Base-by-base conservation (phyloP, 1,140 invertebrate species). In the Yoshiicerus persimilis region DNA sequence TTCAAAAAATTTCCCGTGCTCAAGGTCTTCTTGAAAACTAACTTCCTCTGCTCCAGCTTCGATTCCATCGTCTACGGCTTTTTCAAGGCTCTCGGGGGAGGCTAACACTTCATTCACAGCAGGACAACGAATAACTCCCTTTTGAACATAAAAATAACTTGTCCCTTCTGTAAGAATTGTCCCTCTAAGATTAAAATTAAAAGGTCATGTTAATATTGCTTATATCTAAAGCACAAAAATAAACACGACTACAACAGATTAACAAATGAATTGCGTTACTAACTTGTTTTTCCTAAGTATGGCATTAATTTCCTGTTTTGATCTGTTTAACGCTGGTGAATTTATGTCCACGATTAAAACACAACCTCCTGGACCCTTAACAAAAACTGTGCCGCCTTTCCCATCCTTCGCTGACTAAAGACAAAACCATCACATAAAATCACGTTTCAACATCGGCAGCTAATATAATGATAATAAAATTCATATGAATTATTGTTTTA, bases 41-140 rank as follows among this genome's bases (percentile, higher is more conserved):
- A 90, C 90, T 23, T 90, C 90, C 39, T 85, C 70, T 11, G 88
- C 90, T 20, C 84, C 88, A 27, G 47, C 88, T 87, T 90, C 88
- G 80, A 90, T 90, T 11, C 88, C 90, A 41, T 89, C 32, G 30
- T 66, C 83, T 39, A 88, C 41, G 13, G 83, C 86, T 13, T 70
- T 38, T 36, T 90, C 90, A 9, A 90, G 38, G 13, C 39, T 3
- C 3, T 87, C 66, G 16, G 84, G 41, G 11, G 86, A 64, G 2
- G 84, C 86, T 27, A 38, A 27, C 38, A 77, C 86, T 6, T 70
- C 64, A 39, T 89, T 87, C 5, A 36, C 16, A n/a, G 56, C 70
- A 13, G 85, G 41, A 77, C 90, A 89, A 8, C 84, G 39, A 64
- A 90, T 89, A 8, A 88, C 62, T 25, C 90, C 90, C 23, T 86